A percentile compares a stretch with the other conserved stretches of the same genome.
phyloP scores from a whole-genome alignment of 2,888 invertebrate species.

The Hirtodrosophila duncani region DNA sequence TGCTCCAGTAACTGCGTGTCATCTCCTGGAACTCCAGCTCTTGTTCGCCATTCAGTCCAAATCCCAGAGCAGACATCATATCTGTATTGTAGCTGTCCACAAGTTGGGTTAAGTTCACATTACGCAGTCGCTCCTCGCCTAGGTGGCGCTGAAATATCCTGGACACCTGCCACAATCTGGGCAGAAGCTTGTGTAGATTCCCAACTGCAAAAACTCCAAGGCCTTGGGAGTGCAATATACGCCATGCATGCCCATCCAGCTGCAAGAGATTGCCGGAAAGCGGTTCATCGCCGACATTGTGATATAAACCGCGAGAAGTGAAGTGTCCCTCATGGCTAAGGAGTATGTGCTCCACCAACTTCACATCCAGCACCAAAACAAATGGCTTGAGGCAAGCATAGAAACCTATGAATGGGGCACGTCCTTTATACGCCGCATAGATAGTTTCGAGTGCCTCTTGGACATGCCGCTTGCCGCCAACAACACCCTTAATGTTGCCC shows the following conservation, averaged over 20 bases:
- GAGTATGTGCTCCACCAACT: slow-evolving; percentile 71
- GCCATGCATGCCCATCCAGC: slow-evolving; percentile 77
- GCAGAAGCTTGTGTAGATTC: slow-evolving; percentile 64
- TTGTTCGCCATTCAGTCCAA: slow-evolving; percentile 78
- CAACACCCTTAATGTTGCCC: slow-evolving; percentile 69
- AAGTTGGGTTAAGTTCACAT: slow-evolving; percentile 77
- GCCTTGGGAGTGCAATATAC: slow-evolving; percentile 65
- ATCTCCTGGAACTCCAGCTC: slow-evolving; percentile 74
- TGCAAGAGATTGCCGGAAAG: slow-evolving; percentile 77
- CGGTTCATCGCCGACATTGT: slow-evolving; percentile 73
- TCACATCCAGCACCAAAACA: slow-evolving; percentile 70
- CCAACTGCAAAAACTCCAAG: slow-evolving; percentile 63
- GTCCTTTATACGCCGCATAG: slow-evolving; percentile 66
- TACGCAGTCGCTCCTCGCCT: slow-evolving; percentile 51
- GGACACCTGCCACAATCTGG: slow-evolving; percentile 56
- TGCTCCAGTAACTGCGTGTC: slow-evolving; percentile 46
- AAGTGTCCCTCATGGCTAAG: slow-evolving; percentile 71
- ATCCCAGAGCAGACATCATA: slow-evolving; percentile 78
- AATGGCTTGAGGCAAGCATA: slow-evolving; percentile 69
- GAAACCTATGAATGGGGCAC: slow-evolving; percentile 73
- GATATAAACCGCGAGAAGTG: slow-evolving; percentile 72
- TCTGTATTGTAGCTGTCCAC: slow-evolving; percentile 79
- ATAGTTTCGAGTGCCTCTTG: slow-evolving; percentile 46
- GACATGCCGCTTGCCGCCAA: slow-evolving; percentile 57
- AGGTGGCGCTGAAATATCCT: slow-evolving; percentile 36